Evolutionary conservation across 2,113 vertebrate species (phyloP).

Genomic region (Cavia aperea): DNA sequence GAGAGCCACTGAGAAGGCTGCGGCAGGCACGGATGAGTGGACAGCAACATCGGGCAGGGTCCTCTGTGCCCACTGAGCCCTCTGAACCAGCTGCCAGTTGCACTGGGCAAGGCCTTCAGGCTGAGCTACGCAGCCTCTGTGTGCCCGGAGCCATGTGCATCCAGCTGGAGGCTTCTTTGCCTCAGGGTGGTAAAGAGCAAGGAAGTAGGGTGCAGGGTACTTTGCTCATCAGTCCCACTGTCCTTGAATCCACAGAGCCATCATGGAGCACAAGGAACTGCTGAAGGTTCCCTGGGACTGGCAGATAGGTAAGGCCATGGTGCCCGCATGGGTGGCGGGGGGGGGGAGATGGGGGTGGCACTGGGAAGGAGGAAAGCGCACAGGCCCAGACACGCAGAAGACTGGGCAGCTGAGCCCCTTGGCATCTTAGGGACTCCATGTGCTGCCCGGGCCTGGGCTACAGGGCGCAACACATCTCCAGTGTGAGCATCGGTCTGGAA

Average conservation of each 20-base stretch:
- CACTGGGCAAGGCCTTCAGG: neutral
- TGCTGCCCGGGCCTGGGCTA: slow-evolving; percentile 14
- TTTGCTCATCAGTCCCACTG: slow-evolving; percentile 52
- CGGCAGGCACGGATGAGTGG: too few relatives aligned
- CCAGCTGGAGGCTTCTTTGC: neutral
- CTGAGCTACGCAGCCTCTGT: slow-evolving; percentile 31
- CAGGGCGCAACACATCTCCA: slow-evolving; percentile 39
- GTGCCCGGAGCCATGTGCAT: slow-evolving; percentile 36
- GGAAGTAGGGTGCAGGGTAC: slow-evolving; percentile 6
- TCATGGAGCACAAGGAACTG: slow-evolving; percentile 97
- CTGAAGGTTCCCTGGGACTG: slow-evolving; percentile 95
- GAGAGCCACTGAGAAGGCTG: neutral
- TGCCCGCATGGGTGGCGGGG: neutral
- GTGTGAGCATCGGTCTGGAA: slow-evolving; percentile 40
- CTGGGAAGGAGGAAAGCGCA: neutral
- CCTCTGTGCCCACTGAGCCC: neutral
- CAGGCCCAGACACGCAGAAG: neutral
- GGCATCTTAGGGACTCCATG: neutral
- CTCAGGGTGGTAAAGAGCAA: neutral
- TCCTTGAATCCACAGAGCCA: slow-evolving; percentile 83
- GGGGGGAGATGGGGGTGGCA: neutral
- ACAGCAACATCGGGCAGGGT: neutral
- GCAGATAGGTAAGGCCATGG: slow-evolving; percentile 89
- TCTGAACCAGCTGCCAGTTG: neutral
- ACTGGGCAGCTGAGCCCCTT: neutral